Conservation (phyloP, 2,888 invertebrate species). For the Galerucella nymphaeae region DNA sequence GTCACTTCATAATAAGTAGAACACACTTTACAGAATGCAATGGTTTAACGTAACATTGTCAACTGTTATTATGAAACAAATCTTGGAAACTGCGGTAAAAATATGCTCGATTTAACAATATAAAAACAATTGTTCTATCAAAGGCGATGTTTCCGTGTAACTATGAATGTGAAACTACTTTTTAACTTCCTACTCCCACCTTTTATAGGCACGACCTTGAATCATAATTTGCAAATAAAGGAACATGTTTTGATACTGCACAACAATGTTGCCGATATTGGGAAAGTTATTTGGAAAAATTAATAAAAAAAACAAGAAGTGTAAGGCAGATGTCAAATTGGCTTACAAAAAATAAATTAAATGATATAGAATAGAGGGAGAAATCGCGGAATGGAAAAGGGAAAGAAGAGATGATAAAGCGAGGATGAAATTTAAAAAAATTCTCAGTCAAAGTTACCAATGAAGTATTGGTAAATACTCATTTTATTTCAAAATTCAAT, state of each 20-base stretch:
- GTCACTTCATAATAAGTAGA: no score
- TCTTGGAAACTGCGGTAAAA: neutral
- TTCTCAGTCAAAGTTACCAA: no score
- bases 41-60: neutral
- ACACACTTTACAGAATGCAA: no score
- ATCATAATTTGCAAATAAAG: slow-evolving; percentile 5
- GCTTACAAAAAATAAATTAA: no score
- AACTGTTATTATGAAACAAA: neutral
- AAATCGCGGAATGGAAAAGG: no score
- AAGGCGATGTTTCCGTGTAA: slow-evolving; percentile 8
- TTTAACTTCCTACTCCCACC: slow-evolving; percentile 11
- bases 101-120: neutral
- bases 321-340: no score
- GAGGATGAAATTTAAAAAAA: no score
- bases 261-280: neutral
- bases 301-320: no score
- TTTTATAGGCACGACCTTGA: neutral
- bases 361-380: no score
- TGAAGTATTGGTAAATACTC: no score
- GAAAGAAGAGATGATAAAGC: no score
- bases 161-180: slow-evolving; percentile 9
- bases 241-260: neutral
- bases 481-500: no score
- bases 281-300: neutral
- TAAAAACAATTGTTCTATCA: slow-evolving; percentile 5